phyloP scores from a whole-genome alignment of 37 sponge, comb jelly and placozoan genomes.

The Spongilla lacustris region DNA sequence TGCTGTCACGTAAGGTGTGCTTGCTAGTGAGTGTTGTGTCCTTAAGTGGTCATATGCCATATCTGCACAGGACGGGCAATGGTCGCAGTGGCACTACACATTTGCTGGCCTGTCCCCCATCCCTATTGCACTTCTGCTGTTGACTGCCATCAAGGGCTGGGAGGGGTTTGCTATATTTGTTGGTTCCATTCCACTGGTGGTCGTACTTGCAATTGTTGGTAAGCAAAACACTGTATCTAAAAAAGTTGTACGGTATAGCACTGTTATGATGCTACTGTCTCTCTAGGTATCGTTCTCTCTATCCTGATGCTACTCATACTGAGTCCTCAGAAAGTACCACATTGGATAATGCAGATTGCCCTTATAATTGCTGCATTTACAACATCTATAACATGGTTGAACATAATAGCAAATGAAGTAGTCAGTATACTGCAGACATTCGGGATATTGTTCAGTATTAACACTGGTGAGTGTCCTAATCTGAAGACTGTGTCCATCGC shows the following conservation, averaged over 20 bases:
- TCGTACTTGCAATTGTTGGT: slow-evolving; percentile 66
- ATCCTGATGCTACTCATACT: slow-evolving; percentile 24
- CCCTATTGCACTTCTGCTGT: slow-evolving; percentile 59
- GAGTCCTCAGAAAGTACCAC: slow-evolving; percentile 36
- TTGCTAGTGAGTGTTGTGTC: neutral
- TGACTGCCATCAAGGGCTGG: slow-evolving; percentile 73
- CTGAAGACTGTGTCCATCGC: neutral
- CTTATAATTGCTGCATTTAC: slow-evolving; percentile 73
- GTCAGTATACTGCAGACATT: slow-evolving; percentile 76
- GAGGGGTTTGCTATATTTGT: slow-evolving; percentile 63
- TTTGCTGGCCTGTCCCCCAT: slow-evolving; percentile 74
- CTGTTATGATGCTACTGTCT: too few relatives aligned
- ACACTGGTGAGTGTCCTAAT: slow-evolving; percentile 67
- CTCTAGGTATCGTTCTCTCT: slow-evolving; percentile 27
- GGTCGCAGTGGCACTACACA: slow-evolving; percentile 63
- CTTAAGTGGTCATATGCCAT: neutral
- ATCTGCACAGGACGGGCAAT: slow-evolving; percentile 63
- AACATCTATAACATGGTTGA: slow-evolving; percentile 81
- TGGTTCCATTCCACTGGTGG: slow-evolving; percentile 62
- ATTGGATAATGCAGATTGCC: slow-evolving; percentile 62
- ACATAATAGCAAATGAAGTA: slow-evolving; percentile 84
- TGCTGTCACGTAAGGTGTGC: slow-evolving; percentile 64
- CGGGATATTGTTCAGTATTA: slow-evolving; percentile 71
- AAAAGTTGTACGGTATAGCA: neutral
- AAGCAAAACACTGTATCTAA: neutral